A percentile compares a stretch with the other conserved stretches of the same genome.
Conservation (phyloP, 2,888 invertebrate genomes). For the Antitype chi region DNA sequence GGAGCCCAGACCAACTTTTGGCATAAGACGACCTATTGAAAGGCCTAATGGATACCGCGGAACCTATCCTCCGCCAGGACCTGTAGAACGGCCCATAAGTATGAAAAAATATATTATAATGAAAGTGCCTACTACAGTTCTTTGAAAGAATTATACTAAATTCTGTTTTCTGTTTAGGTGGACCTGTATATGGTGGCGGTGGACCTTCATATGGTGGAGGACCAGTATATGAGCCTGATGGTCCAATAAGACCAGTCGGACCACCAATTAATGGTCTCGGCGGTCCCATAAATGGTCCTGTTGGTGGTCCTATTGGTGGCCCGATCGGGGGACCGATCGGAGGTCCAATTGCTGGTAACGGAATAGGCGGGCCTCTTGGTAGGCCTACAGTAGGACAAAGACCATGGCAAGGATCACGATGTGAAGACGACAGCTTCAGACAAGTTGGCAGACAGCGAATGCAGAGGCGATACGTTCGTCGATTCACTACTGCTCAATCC, state of each 20-base stretch:
- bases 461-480: constrained; percentile 94
- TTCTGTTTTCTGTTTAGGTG: constrained; percentile 49
- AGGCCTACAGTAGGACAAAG: constrained; percentile 81
- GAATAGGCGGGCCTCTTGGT: constrained; percentile 81
- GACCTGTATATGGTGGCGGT: constrained; percentile 58
- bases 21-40: constrained; percentile 81
- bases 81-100: constrained; percentile 84
- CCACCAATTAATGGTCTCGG: constrained; percentile 54
- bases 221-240: constrained; percentile 56
- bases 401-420: constrained; percentile 91
- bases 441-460: constrained; percentile 96
- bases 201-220: constrained; percentile 57
- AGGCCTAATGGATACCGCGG: constrained; percentile 89
- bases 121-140: neutral
- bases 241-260: constrained; percentile 61
- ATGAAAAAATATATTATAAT: constrained; percentile 34
- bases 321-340: constrained; percentile 75
- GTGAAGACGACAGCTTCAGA: constrained; percentile 96
- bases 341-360: constrained; percentile 75
- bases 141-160: neutral
- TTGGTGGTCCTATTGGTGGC: constrained; percentile 80
- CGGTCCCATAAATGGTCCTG: constrained; percentile 72
- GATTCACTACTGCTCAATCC: constrained; percentile 93
- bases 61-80: constrained; percentile 85
- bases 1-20: constrained; percentile 85